These are phyloP conservation scores for Enhydra lutris DNA, from an alignment of 2,113 vertebrate genomes.

Conservation along the genomic window DNA sequence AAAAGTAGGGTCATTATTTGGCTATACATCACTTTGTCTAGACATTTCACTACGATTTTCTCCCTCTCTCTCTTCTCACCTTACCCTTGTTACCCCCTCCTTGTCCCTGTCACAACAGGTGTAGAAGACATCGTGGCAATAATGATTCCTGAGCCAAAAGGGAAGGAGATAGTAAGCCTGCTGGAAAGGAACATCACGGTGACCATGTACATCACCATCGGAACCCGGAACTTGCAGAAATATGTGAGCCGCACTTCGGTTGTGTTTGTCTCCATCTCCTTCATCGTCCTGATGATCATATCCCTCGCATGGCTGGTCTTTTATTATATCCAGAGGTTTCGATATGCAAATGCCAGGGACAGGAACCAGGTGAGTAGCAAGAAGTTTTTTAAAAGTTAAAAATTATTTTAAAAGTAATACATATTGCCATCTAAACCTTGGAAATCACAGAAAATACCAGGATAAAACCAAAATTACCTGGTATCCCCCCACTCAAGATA, in stretches of 20 bases:
- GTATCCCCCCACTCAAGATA: not conserved
- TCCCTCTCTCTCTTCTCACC: not conserved
- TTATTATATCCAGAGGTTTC: conserved; percentile 99
- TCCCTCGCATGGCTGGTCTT: conserved; percentile 99
- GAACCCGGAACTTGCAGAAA: conserved; percentile 98
- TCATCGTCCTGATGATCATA: conserved; percentile 99
- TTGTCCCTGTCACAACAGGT: conserved; percentile 78
- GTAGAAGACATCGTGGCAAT: conserved; percentile 94
- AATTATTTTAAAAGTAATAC: not conserved
- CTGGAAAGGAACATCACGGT: conserved; percentile 91
- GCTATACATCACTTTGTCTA: not conserved
- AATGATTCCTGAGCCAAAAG: conserved; percentile 97
- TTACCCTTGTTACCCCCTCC: no score
- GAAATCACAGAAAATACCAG: not conserved
- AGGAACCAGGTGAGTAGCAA: conserved; percentile 92
- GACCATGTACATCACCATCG: conserved; percentile 94
- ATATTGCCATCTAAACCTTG: not conserved
- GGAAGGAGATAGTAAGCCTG: conserved; percentile 91
- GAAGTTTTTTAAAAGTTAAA: not conserved
- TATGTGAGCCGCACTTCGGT: conserved; percentile 98
- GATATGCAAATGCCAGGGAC: conserved; percentile 96
- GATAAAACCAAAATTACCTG: not conserved
- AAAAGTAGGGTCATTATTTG: not conserved
- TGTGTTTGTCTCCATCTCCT: conserved; percentile 99
- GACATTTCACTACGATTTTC: not conserved